Evolutionary conservation across 2,113 vertebrate genomes (phyloP), one percentile per base, ranked within the genome.

Genomic region (Haliaeetus leucogaster): DNA sequence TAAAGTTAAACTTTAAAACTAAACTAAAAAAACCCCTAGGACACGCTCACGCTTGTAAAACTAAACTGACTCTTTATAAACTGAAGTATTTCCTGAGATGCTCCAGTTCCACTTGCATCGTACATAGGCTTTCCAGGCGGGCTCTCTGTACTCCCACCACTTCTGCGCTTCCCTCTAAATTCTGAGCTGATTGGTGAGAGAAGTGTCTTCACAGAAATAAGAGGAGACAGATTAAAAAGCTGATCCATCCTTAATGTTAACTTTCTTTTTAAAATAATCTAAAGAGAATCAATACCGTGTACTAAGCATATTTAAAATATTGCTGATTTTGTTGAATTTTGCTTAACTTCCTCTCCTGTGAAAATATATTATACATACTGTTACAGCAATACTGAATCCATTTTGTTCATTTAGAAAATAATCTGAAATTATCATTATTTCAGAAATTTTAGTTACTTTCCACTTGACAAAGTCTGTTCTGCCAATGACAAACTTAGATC

Each of bases 51-150:
- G 1, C 7, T 61, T 85, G 11, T 70, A 78, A 89, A 84, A 52
- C 4, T 80, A 21, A 94, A 76, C 34, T 56, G 21, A 9, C 10
- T 67, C 22, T 67, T 88, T 45, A 55, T 66, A 82, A 82, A 29
- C 15, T 3, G 52, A 88, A 34, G 47, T 38, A 6, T 63, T 68
- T 88, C 32, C 43, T 38, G 38, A 81, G 50, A 58, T 62, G 36
- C 16, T 47, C 4, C 17, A 5, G 16, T 38, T 63, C 43, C 38
- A 23, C 34, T 14, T 16, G 20, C 7, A 21, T n/a, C 16, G 0
- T 26, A 32, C 25, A 5, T 4, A 65, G 0, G 1, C 15, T 83
- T 19, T 77, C 30, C 43, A 61, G 52, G 53, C 4, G 2, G n/a
- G 7, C 14, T 71, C 82, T 58, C 38, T 30, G 11, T 9, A 9